Conservation (phyloP, 2,113 vertebrate species). For the Condylura cristata region DNA sequence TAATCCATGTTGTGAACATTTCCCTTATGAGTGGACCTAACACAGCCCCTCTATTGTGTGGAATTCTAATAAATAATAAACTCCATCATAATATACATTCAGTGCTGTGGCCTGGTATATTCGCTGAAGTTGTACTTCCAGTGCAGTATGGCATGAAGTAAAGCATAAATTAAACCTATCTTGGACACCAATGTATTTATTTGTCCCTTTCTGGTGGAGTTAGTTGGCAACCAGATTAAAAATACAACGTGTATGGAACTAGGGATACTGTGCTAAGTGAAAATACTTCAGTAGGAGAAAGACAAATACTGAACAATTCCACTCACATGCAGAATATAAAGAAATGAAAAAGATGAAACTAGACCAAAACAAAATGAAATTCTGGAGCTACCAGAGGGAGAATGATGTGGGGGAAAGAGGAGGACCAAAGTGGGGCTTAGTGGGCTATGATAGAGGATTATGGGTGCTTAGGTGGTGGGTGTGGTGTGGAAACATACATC, state of each 20-base stretch:
- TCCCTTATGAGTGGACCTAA: neutral
- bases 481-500: too few species aligned
- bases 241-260: neutral
- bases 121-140: neutral
- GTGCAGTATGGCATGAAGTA: neutral
- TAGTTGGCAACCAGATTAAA: constrained; percentile 35
- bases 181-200: neutral
- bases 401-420: too few species aligned
- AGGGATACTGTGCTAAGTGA: too few species aligned
- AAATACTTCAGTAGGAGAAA: too few species aligned
- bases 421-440: too few species aligned
- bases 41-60: neutral
- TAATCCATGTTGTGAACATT: neutral
- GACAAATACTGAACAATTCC: too few species aligned
- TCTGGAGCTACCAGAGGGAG: too few species aligned
- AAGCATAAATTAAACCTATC: neutral
- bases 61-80: neutral
- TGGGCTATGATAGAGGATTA: too few species aligned
- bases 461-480: too few species aligned
- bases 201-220: neutral
- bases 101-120: neutral
- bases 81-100: neutral
- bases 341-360: too few species aligned
- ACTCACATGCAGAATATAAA: too few species aligned
- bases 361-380: too few species aligned